Evolutionary conservation across 2,113 vertebrate genomes (phyloP), one percentile per base, ranked within the genome.

Genomic region (Ictalurus punctatus): DNA sequence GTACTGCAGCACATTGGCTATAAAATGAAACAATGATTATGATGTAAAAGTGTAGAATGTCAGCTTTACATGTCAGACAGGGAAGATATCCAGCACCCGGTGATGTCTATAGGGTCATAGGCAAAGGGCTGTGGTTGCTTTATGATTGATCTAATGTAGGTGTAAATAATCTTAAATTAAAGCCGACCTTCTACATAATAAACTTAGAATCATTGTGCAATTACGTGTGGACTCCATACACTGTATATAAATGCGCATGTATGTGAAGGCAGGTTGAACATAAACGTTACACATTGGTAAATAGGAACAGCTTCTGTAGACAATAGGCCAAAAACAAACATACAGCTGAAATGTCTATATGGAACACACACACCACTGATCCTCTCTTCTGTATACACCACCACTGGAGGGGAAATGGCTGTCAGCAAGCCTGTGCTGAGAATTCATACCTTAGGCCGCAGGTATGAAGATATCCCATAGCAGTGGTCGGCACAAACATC

Each of bases 351-450:
- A 27, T 34, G 58, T 83, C 54, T 86, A 19, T 76, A 54, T 27
- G 69, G 52, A 86, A 21, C 21, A 76, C 69, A 74, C 52, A 76
- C 56, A 21, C 17, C 56, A 83, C 34, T 16, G 81, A 61, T 83
- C 8, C 58, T 40, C 1, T 27, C 56, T 61, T 58, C 44, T 52
- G 9, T 69, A 56, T 69, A 30, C 69, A 80, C 65, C 54, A 79
- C n/a, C 19, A 13, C 6, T 21, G 8, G 25, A 83, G 21, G 6
- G 58, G 65, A 87, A 80, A 80, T 14, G 40, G 12, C 67, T 82
- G 48, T 81, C 78, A 87, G 86, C 78, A 82, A 81, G n/a, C 48
- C 30, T 19, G 44, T 82, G 76, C 52, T 82, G 25, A 27, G 61
- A 56, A 19, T 58, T 56, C 54, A 59, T 10, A 30, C 14, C 86